Percentiles rank a stretch among this genome's conserved stretches.
These are phyloP conservation scores for Trogon surrucura DNA, from an alignment of 2,113 vertebrate species.

Conservation along the genomic window DNA sequence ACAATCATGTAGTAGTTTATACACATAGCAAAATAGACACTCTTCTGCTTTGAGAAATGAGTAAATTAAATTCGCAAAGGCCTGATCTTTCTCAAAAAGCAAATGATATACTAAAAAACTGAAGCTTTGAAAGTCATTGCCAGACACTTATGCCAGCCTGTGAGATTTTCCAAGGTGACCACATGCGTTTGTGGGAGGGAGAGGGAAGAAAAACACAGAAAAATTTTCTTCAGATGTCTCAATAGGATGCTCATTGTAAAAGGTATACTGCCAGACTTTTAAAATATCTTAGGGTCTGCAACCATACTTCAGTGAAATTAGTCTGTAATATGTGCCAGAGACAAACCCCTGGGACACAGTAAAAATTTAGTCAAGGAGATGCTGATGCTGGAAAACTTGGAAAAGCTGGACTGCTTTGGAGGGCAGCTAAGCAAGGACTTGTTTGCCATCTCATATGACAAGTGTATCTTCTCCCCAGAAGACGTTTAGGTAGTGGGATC, in stretches of 20 bases:
- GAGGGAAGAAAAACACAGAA: neutral
- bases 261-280: neutral
- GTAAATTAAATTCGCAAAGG: neutral
- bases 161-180: neutral
- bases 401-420: neutral
- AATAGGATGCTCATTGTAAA: neutral
- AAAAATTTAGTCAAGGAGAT: neutral
- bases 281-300: neutral
- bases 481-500: neutral
- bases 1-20: neutral
- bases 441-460: neutral
- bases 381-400: neutral
- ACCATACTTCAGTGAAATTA: neutral
- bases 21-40: neutral
- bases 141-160: neutral
- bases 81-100: neutral
- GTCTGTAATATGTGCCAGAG: neutral
- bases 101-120: neutral
- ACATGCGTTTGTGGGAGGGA: neutral
- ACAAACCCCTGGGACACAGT: neutral
- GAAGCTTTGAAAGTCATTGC: neutral
- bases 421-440: neutral
- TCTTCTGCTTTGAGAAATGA: neutral
- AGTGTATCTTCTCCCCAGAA: neutral
- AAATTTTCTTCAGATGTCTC: neutral